Evolutionary conservation across 2,797 vertebrate species (phyloP), one percentile per base, ranked within the genome.

Genomic region (Apodemus agrarius): DNA sequence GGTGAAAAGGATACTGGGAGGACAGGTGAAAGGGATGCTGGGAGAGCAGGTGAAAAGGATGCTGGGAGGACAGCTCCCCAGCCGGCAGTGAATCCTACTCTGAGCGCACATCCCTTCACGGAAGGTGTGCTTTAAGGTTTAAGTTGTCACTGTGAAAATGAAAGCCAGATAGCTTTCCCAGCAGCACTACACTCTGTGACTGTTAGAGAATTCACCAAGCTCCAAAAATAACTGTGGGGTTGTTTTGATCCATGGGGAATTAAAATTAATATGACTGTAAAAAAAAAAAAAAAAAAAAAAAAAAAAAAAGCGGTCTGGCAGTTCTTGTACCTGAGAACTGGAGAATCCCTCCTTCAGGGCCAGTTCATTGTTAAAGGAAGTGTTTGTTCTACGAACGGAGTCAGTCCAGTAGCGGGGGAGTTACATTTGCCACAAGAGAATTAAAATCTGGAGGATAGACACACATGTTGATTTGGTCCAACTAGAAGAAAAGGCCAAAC

Each of bases 401-500:
- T 31, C 54, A 88, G 63, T 34, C 16, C 78, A 81, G 54, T 74
- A 13, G 14, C 54, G 34, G 22, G 72, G 34, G 46, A 61, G 17
- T 22, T 81, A 2, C 76, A 49, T 78, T 82, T 81, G 84, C 80
- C 46, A 72, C 34, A 96, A 85, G 81, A 81, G 46, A 92, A 78
- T 88, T 59, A 92, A 95, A 63, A 6, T 54, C 80, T 82, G 34
- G 40, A 93, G 52, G 67, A 96, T 81, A 93, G 13, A 29, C 17
- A 93, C 46, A 34, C 46, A 79, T 59, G 90, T 92, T 46, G 7
- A 86, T 92, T 65, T 74, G 6, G 65, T 52, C 34, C 59, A 96
- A 89, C 37, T 29, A 95, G 49, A 95, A 95, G 24, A 75, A 90
- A 63, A 24, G 29, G 26, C 6, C 89, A 21, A 91, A 0, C 9